Evolutionary conservation across 2,113 vertebrate species (phyloP).

Genomic region (Platycercus adscitus): DNA sequence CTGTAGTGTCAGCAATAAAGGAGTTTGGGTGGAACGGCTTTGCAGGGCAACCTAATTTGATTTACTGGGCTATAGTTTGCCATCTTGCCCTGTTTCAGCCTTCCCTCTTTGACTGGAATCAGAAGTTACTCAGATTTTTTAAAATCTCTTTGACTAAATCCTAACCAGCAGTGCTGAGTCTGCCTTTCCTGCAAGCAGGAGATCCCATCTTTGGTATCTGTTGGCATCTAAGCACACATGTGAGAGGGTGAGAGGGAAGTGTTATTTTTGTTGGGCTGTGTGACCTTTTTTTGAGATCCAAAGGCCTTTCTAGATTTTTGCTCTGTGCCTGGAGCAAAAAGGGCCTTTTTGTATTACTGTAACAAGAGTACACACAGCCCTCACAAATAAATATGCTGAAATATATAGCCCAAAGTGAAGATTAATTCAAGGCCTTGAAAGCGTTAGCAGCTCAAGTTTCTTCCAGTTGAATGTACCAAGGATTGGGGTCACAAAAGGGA

Average conservation of each 20-base stretch:
- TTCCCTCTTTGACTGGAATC: neutral
- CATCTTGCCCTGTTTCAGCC: neutral
- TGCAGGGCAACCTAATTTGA: neutral
- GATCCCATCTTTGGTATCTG: neutral
- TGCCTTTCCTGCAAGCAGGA: neutral
- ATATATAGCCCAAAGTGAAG: neutral
- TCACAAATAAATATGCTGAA: neutral
- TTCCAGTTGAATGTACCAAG: neutral
- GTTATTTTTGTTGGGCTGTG: neutral
- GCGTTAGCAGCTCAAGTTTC: neutral
- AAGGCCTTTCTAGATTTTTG: neutral
- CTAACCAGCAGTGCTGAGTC: neutral
- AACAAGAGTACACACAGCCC: neutral
- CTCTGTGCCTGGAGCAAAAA: neutral
- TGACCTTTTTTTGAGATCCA: neutral
- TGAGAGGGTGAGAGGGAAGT: neutral
- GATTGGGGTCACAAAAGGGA: slow-evolving; percentile 12
- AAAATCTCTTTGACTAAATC: neutral
- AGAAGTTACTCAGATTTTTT: neutral
- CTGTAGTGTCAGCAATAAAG: neutral
- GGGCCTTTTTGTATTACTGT: neutral
- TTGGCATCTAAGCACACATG: neutral
- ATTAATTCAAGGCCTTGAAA: neutral
- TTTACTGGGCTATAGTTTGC: neutral
- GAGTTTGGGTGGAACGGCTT: neutral